Evolutionary conservation across 64 coral and sea anemone genomes (phyloP), one percentile per base, ranked within the genome.

Genomic region (Trachythela sp.): DNA sequence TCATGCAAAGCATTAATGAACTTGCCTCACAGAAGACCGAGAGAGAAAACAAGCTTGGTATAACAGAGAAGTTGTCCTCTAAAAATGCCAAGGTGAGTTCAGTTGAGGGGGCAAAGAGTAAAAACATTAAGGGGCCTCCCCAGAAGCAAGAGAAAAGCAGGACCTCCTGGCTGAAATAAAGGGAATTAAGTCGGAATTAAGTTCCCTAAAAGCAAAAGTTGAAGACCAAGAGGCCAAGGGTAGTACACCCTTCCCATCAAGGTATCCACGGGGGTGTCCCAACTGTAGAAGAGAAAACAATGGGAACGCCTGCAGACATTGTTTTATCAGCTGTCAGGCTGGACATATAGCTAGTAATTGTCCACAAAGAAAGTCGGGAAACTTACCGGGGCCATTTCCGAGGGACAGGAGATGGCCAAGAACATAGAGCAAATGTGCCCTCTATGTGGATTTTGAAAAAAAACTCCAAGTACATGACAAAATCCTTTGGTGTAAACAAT

Each of bases 381-480:
- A 93, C 88, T 36, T 48, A 10, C 84, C 24, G 51, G 86, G 83
- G 83, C 92, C 88, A 93, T 90, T 87, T 86, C 84, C 34, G 51
- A 75, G 85, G 92, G 88, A 93, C 88, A 84, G 64, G 32, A 88
- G 88, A 60, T 93, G 89, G 92, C 86, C 84, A 60, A 89, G 54
- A 89, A 75, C 48, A 84, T 45, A 48, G 85, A 48, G 13, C n/a
- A 34, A 54, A 89, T 37, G 87, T 89, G 83, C 88, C 87, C 39
- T 77, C 33, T 7, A 83, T 92, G 77, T 89, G 85, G 88, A 71
- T 64, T 77, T 84, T 89, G 83, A n/a, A 71, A 34, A 56, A 54
- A 59, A 89, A 92, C 22, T 36, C 75, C 86, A 92, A 64, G 83
- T 27, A 9, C 58, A 37, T 26, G 83, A 77, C 26, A 42, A 41